Evolutionary conservation across 1,140 invertebrate species (phyloP).

Genomic region (Neuroterus valhalla): DNA sequence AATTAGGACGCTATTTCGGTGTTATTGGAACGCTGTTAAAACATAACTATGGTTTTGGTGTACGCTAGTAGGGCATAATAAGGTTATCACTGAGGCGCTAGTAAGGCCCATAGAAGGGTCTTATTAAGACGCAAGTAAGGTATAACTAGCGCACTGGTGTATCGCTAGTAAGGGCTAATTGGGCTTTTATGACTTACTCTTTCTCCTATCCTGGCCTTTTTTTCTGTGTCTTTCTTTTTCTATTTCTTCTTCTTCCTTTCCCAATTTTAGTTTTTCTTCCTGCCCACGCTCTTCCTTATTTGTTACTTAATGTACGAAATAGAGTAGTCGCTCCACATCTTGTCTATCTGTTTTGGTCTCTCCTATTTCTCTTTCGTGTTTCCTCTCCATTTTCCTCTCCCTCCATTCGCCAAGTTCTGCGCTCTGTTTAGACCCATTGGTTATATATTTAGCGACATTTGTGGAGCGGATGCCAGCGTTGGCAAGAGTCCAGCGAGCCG

Average conservation of each 20-base stretch:
- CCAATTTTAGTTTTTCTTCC: not conserved
- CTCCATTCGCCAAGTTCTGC: conserved; percentile 49
- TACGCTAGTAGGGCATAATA: no score
- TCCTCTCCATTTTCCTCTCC: not conserved
- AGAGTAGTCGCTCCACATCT: not conserved
- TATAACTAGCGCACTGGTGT: no score
- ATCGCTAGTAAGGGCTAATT: no score
- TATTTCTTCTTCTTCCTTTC: not conserved
- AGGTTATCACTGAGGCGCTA: no score
- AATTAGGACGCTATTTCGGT: no score
- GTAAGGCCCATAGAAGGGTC: no score
- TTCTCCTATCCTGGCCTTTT: not conserved
- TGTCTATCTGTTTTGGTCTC: conserved; percentile 7
- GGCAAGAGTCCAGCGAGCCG: conserved; percentile 54
- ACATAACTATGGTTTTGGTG: no score
- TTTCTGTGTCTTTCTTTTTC: not conserved
- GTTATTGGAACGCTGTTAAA: no score
- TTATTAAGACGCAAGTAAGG: no score
- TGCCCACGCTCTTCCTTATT: not conserved
- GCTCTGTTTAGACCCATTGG: conserved; percentile 55
- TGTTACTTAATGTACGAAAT: conserved; percentile 5
- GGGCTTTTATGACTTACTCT: not conserved
- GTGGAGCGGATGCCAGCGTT: conserved; percentile 67
- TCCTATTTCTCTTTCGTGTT: not conserved
- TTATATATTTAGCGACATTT: conserved; percentile 70